These are phyloP conservation scores for Venusia cambrica DNA, from an alignment of 2,888 invertebrate genomes.

Conservation along the genomic window DNA sequence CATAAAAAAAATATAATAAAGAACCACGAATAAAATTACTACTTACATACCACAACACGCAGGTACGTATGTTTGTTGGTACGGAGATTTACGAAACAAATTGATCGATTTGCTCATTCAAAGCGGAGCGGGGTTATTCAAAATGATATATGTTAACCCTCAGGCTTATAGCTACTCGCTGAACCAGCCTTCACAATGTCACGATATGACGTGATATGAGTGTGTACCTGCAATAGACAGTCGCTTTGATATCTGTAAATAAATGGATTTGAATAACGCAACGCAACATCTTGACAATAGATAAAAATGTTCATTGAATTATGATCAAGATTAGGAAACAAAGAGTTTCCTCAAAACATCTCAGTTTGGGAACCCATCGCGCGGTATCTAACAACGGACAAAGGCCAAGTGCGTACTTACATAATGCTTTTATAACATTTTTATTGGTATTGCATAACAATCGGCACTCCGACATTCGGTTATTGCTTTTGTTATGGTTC, in stretches of 20 bases:
- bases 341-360: conserved; percentile 46
- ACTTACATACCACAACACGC: too few species aligned
- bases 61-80: too few species aligned
- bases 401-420: conserved; percentile 42
- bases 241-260: too few species aligned
- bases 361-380: conserved; percentile 49
- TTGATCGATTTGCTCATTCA: too few species aligned
- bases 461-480: conserved; percentile 15
- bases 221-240: too few species aligned
- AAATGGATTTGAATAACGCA: too few species aligned
- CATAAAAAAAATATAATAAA: conserved; percentile 17
- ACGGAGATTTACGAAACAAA: too few species aligned
- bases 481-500: conserved; percentile 10
- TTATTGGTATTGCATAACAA: conserved; percentile 37
- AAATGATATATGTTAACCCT: too few species aligned
- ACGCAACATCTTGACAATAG: conserved; percentile 24
- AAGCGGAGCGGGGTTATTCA: too few species aligned
- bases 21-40: conserved; percentile 8
- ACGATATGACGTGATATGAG: too few species aligned
- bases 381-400: conserved; percentile 36
- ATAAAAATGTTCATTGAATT: conserved; percentile 48
- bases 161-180: too few species aligned
- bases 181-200: too few species aligned
- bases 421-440: conserved; percentile 38
- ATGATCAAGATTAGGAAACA: conserved; percentile 48